Evolutionary conservation across 2,888 invertebrate species (phyloP).

Genomic region (Pimpla rufipes): DNA sequence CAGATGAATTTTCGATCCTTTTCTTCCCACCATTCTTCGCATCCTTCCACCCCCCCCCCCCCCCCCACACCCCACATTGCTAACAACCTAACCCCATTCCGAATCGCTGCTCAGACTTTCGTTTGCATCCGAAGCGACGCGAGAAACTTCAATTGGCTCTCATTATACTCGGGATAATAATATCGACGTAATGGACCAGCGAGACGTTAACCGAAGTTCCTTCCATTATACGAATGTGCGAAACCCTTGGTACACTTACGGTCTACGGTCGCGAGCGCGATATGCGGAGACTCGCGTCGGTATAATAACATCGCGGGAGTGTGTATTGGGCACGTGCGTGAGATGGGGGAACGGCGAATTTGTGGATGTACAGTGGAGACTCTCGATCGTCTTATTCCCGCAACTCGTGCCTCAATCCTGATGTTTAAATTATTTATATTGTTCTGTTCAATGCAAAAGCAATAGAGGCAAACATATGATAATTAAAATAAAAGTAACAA

Average conservation of each 20-base stretch:
- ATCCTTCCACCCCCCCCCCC: neutral
- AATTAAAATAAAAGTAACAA: too few relatives aligned
- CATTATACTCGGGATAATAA: conserved; percentile 44
- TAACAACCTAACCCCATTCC: neutral
- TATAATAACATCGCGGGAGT: conserved; percentile 28
- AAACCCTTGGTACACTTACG: neutral
- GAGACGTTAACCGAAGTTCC: conserved; percentile 31
- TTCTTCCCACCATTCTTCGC: conserved; percentile 30
- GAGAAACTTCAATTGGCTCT: conserved; percentile 14
- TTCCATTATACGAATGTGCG: neutral
- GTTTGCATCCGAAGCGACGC: conserved; percentile 7
- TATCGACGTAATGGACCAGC: conserved; percentile 1
- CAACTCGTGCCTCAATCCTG: neutral
- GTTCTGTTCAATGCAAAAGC: too few relatives aligned
- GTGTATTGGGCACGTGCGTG: conserved; percentile 2
- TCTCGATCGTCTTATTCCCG: neutral
- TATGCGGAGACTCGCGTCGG: conserved; percentile 9
- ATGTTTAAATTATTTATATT: too few relatives aligned
- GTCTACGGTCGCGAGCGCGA: neutral
- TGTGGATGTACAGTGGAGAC: conserved; percentile 16
- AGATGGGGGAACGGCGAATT: conserved; percentile 13
- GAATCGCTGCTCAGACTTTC: conserved; percentile 7
- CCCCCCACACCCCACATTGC: too few relatives aligned
- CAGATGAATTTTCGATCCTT: conserved; percentile 35
- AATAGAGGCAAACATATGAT: too few relatives aligned